Conservation (phyloP, 2,797 vertebrate species). For the Eulemur albifrons region DNA sequence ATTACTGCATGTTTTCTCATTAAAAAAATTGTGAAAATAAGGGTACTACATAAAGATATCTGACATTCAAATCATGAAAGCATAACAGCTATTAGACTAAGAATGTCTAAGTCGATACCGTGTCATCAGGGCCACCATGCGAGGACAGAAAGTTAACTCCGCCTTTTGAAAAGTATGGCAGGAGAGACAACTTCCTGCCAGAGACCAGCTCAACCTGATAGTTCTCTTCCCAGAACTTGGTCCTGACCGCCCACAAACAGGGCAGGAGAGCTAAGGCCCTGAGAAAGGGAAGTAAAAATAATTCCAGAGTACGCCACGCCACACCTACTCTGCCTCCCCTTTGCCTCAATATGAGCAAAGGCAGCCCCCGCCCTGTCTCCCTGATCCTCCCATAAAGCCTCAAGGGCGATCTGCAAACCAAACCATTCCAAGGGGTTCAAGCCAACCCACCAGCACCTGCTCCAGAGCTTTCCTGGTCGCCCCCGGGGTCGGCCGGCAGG, state of each 20-base stretch:
- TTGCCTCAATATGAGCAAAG: neutral
- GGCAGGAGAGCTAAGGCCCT: neutral
- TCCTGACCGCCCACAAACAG: neutral
- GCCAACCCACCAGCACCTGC: neutral
- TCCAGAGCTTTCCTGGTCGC: neutral
- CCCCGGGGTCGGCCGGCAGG: neutral
- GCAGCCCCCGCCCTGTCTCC: neutral
- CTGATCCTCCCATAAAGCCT: neutral
- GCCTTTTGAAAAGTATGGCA: neutral
- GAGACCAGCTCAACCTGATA: neutral
- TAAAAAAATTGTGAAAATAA: neutral
- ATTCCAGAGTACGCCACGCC: neutral
- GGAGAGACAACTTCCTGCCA: neutral
- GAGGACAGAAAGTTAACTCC: neutral
- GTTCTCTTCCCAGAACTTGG: neutral
- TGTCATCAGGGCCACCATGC: neutral
- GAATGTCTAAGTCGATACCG: neutral
- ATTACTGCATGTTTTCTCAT: neutral
- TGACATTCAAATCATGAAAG: neutral
- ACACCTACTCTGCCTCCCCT: neutral
- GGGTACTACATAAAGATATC: neutral
- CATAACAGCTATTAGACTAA: neutral
- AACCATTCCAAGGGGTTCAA: neutral
- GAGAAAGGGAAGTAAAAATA: neutral
- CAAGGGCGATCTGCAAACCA: neutral